Evolutionary conservation across 2,888 invertebrate species (phyloP), one percentile per base, ranked within the genome.

Genomic region (Tetheella fluctuosa): DNA sequence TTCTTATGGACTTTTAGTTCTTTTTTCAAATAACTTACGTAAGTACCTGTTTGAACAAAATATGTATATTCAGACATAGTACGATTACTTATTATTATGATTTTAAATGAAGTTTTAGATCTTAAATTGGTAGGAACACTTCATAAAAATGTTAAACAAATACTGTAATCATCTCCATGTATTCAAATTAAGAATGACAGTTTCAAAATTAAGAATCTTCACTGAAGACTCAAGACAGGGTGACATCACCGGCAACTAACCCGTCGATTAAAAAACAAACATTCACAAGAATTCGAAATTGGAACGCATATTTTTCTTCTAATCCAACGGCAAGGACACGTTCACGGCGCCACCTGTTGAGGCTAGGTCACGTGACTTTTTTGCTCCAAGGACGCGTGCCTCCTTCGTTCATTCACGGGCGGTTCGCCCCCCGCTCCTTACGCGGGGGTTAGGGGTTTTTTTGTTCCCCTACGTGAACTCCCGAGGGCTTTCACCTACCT

Each of bases 391-490:
- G 91, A 92, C 91, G 90, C 86, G 83, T 84, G 86, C 89, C 91
- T 90, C 92, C 91, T 91, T 91, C 91, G 89, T 89, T 90, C 92
- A 93, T 92, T 93, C 92, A 93, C 86, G 92, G 91, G 91, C 82
- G 91, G 87, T 74, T 74, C 76, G 71, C 81, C 86, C 89, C 88
- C 86, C 87, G 83, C 88, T 86, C 90, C 89, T 89, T 89, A 81
- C 80, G 88, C 86, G 89, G 85, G 87, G 81, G 87, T 85, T 84
- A 84, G 87, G 85, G 85, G 85, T 86, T 91, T 92, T 92, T 93
- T 93, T 91, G 90, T 87, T 89, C 89, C 91, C 90, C 89, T 87
- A 89, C 90, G 89, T 89, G 86, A 86, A 85, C 86, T 85, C 88
- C 89, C 85, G 91, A 89, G 91, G 91, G 91, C 91, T 89, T 91